phyloP scores from a whole-genome alignment of 2,888 invertebrate species.

The Epinotia ramella region DNA sequence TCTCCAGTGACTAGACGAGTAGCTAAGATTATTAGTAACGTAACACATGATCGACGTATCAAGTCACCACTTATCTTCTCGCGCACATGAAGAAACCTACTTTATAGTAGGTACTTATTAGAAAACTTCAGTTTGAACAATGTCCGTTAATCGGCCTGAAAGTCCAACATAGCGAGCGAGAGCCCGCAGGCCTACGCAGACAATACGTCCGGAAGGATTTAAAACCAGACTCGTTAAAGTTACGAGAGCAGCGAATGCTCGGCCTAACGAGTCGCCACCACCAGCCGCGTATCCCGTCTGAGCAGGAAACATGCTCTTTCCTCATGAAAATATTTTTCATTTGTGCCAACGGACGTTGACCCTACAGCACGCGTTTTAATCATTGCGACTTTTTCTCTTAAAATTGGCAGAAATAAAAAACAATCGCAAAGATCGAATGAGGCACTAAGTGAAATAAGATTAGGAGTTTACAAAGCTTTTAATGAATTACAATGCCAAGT shows the following conservation, averaged over 20 bases:
- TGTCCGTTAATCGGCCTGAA: constrained; percentile 14
- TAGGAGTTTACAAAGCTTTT: background rate
- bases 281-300: constrained; percentile 40
- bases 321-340: constrained; percentile 39
- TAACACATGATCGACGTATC: too few relatives aligned
- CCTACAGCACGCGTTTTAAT: constrained; percentile 3
- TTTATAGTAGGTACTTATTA: background rate
- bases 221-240: constrained; percentile 49
- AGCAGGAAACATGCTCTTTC: constrained; percentile 46
- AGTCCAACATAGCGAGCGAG: constrained; percentile 23
- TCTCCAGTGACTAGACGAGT: background rate
- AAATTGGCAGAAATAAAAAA: background rate
- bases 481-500: constrained; percentile 7
- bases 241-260: constrained; percentile 38
- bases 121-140: constrained; percentile 9
- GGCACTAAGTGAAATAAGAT: background rate
- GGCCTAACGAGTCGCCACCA: constrained; percentile 41
- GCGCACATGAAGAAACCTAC: background rate
- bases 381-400: background rate
- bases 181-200: constrained; percentile 11
- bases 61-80: background rate
- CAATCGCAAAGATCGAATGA: background rate
- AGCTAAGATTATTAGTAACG: background rate
- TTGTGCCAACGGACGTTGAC: constrained; percentile 29
- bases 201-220: constrained; percentile 38